Base-by-base conservation (phyloP, 1,140 invertebrate genomes). In the Ptiloglossa arizonensis region DNA sequence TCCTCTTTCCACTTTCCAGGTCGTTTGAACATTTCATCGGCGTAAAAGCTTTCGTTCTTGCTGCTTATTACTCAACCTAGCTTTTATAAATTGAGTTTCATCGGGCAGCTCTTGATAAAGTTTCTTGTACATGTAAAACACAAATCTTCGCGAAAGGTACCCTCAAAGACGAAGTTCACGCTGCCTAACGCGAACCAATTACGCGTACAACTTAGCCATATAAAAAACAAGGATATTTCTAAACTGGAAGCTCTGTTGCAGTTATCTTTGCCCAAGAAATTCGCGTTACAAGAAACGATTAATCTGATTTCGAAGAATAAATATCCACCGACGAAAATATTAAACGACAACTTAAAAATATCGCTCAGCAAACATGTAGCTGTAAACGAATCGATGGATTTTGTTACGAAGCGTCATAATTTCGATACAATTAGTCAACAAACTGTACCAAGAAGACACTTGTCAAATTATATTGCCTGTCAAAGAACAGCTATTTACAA, bases 91-190 rank as follows among this genome's bases (percentile, higher is more conserved):
- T 38, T 60, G n/a, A 35, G 57, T 38, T 22, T 22, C 27, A 32
- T 19, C 22, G 4, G 8, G 8, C 8, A 15, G 0, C 57, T 38
- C 2, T 15, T 4, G n/a, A 6, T 15, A n/a, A 5, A 6, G 29
- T 8, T 59, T 35, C 5, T 8, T 17, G 6, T 19, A 4, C 22
- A 22, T n/a, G 22, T 62, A 41, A 22, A 41, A 62, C 11, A 0
- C 2, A 8, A 24, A 38, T 62, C 35, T 62, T 24, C 17, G 9
- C 19, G 48, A 64, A 8, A 82, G 81, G 74, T 79, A 11, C 57
- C 44, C 6, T 35, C 56, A 35, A 59, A 59, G 19, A 35, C 22
- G 50, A 68, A 8, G 17, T 46, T 17, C 8, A 19, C 48, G 29
- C n/a, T 35, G 13, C 27, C 1, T 13, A 57, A 24, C 9, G 38